Evolutionary conservation across 2,113 vertebrate genomes (phyloP), one percentile per base, ranked within the genome.

Genomic region (Peromyscus polionotus): DNA sequence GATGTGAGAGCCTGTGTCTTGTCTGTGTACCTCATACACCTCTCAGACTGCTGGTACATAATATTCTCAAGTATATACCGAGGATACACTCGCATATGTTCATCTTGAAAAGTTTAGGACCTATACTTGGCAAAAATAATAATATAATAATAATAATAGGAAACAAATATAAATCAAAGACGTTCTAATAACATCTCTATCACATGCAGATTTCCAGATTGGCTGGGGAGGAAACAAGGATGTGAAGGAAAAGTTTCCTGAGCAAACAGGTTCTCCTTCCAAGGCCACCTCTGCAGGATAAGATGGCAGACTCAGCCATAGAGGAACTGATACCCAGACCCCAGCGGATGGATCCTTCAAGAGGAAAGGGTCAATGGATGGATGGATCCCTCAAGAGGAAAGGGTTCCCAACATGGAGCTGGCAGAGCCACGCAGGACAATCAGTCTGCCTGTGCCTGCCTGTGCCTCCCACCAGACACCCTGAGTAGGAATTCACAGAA

Each of bases 71-170:
- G 75, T 75, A 93, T 26, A 77, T 65, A 83, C n/a, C 73, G 19
- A 85, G 65, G 10, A 70, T 14, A 39, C 1, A 92, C 17, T 75
- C 33, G 65, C 77, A 36, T 79, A 83, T 5, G 0, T 20, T 93
- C 17, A 88, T 39, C 83, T 96, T 75, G 22, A 92, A 97, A 96
- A 91, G 33, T 7, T 12, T 79, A 90, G 70, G 39, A 45, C 22
- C 54, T 61, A 14, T n/a, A 33, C 16, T 31, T 90, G 48, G 20
- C 31, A 77, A 65, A 11, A 65, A 65, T 51, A 51, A 51, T 51
- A 51, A 9, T 51, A 51, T 51, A 51, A 51, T 11, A 51, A 51
- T 51, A 51, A 51, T 51, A 9, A 51, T 51, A 33, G 13, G 84
- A 54, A 61, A 77, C 76, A 36, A 65, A 39, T 6, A 11, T 3